Evolutionary conservation across 2,888 invertebrate genomes (phyloP).

Genomic region (Drosophila merina): DNA sequence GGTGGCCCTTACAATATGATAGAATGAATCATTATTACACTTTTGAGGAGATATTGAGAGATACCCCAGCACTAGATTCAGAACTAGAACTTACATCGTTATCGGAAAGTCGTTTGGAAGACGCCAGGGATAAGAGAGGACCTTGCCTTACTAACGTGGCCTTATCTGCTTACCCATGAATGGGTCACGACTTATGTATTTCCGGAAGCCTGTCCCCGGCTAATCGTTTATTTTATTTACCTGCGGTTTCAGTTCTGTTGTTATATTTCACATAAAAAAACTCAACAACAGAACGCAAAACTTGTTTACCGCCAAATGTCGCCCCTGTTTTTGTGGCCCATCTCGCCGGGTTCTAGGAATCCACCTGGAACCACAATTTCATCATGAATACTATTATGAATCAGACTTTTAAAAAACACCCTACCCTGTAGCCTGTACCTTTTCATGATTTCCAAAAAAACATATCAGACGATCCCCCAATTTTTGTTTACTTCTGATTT

Average conservation of each 20-base stretch:
- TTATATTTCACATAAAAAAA: constrained; percentile 25
- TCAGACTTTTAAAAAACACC: constrained; percentile 33
- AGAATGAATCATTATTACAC: constrained; percentile 18
- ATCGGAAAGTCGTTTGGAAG: constrained; percentile 26
- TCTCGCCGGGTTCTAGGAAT: constrained; percentile 62
- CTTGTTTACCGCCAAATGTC: constrained; percentile 59
- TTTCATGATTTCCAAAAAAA: background rate
- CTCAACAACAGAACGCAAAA: constrained; percentile 44
- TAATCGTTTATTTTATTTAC: constrained; percentile 43
- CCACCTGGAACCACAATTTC: constrained; percentile 51
- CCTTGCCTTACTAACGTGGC: constrained; percentile 34
- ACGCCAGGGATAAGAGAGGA: constrained; percentile 13
- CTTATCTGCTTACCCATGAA: constrained; percentile 45
- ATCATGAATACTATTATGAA: constrained; percentile 55
- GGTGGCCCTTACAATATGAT: background rate
- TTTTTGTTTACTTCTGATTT: background rate
- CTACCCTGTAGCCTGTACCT: constrained; percentile 2
- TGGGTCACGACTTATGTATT: constrained; percentile 48
- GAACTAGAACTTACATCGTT: constrained; percentile 25
- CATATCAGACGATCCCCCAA: background rate
- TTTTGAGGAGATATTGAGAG: constrained; percentile 12
- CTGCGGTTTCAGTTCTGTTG: constrained; percentile 39
- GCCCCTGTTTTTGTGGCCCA: constrained; percentile 48
- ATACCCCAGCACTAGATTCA: constrained; percentile 44
- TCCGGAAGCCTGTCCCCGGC: constrained; percentile 45